These are phyloP conservation scores for Ariolimax columbianus DNA, from an alignment of 2,888 invertebrate genomes.

Conservation along the genomic window DNA sequence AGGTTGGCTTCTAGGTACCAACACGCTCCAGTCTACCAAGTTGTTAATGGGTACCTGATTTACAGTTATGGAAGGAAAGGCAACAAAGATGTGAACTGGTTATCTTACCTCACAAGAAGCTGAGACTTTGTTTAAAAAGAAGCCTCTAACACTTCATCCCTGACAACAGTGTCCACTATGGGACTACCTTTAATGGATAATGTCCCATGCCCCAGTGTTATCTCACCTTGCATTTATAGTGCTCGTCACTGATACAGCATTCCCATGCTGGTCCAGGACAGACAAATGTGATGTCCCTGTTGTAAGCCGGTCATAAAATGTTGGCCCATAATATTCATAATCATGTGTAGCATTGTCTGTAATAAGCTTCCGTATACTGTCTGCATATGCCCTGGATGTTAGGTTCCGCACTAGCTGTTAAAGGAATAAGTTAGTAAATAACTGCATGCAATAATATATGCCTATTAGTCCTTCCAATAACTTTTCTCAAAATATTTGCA, in stretches of 20 bases:
- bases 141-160: too few relatives aligned
- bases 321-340: conserved; percentile 80
- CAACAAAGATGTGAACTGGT: too few relatives aligned
- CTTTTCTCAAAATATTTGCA: too few relatives aligned
- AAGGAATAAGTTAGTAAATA: not conserved
- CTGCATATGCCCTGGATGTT: conserved; percentile 69
- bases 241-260: conserved; percentile 94
- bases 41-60: too few relatives aligned
- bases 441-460: not conserved
- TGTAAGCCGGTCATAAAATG: conserved; percentile 66
- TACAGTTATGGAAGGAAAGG: too few relatives aligned
- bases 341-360: conserved; percentile 68
- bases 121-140: too few relatives aligned
- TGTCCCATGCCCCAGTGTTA: not conserved
- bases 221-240: conserved; percentile 89
- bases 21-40: too few relatives aligned
- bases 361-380: conserved; percentile 66
- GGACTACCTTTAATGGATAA: not conserved
- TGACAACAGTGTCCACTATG: too few relatives aligned
- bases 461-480: too few relatives aligned
- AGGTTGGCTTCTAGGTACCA: too few relatives aligned
- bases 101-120: too few relatives aligned
- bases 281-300: conserved; percentile 95
- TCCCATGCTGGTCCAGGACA: conserved; percentile 90
- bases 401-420: conserved; percentile 65